Evolutionary conservation across 2,113 vertebrate species (phyloP), one percentile per base, ranked within the genome.

Genomic region (Epinephelus fuscoguttatus): DNA sequence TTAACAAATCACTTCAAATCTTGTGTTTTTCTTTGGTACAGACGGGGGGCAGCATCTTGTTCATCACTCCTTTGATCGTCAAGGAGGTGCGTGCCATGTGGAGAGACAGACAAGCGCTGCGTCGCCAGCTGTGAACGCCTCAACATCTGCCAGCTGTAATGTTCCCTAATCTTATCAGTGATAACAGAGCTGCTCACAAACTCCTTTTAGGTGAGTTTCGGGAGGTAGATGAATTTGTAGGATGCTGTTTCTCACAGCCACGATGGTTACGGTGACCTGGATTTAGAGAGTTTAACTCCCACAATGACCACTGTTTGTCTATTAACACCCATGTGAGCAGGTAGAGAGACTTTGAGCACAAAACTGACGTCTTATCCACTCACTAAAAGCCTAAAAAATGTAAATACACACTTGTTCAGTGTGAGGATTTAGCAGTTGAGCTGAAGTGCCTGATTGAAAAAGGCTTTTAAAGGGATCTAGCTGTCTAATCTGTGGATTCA

Each of bases 41-140:
- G 98, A 99, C 96, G 0, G 96, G 95, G 30, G 95, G 96, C 78
- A 97, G 97, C 6, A 57, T 98, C 47, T 7, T 97, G 10, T 99
- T 99, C 94, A 98, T 99, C 93, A 91, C 90, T 0, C 97, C 97
- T 0, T 75, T 99, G 73, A 93, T 98, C 53, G 49, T 95, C 79
- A 95, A 88, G 56, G 98, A 99, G 79, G 67, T 96, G 2, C 66
- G 64, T 0, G 68, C 92, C 80, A 95, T 97, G 47, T 91, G 96
- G 93, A 93, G 88, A 0, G 94, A 96, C 62, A 88, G 93, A 68
- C 93, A 21, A 53, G 85, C 88, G 0, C 80, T 80, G 63, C 87
- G 40, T 3, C 91, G 83, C 40, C 94, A 94, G 87, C 92, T 95
- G 50, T 95, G 92, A 96, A 19, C 19, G 21, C 18, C 11, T 13